Base-by-base conservation (phyloP, 2,113 vertebrate genomes). In the Austrofundulus limnaeus region DNA sequence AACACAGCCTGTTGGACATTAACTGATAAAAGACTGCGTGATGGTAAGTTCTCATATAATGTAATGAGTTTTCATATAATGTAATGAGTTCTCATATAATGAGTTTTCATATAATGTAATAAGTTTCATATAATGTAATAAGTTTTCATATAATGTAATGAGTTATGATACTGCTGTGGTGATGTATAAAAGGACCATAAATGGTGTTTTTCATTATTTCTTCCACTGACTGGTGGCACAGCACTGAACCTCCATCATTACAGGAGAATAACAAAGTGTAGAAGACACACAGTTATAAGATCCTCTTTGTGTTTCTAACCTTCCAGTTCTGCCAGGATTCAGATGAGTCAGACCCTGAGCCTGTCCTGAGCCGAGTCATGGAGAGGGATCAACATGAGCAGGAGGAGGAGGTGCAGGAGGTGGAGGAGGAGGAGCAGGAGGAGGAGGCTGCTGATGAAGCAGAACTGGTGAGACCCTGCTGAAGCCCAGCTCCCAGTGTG, bases 331-430 rank as follows among this genome's bases (percentile, higher is more conserved):
- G 7, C 4, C 57, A 89, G 88, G 86, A 87, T 1, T 31, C 61
- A 0, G 68, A 78, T 39, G 70, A 81, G 23, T 70, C 81, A 2
- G 84, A 84, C 20, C 60, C 74, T 0, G 82, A 82, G 47, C 7
- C 53, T 1, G 38, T 41, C 45, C 69, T 38, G 13, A 42, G 42
- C 28, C n/a, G 6, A 56, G 78, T 23, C 72, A 85, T 84, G 81
- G 83, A 88, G 75, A 68, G 6, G 12, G 49, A 41, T 0, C 37
- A n/a, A 2, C 14, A 48, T 2, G 75, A 67, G 52, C 23, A 37
- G 48, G 74, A 87, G 41, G 83, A 86, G 61, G 66, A 73, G 15
- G 55, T 37, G 43, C 72, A 87, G 41, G 83, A 86, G 61, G 66
- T 69, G 13, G 55, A 64, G 45, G 50, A 69, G 28, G 80, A 80